These are phyloP conservation scores for Antheraea assamensis DNA, from an alignment of 2,888 invertebrate genomes.

Conservation along the genomic window DNA sequence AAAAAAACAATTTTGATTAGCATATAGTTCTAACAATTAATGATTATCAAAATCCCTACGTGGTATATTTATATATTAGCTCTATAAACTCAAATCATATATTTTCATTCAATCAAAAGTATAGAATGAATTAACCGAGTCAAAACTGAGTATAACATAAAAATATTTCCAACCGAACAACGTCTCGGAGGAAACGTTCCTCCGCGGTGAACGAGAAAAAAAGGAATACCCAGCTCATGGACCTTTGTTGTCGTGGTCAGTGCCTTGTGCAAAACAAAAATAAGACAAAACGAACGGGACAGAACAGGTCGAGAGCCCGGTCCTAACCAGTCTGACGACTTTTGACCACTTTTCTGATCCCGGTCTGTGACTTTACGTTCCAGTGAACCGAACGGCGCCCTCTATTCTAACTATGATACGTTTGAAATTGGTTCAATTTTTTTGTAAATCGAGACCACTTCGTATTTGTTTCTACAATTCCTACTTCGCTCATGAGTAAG, in stretches of 20 bases:
- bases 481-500: background rate
- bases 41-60: too few relatives aligned
- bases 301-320: slow-evolving; percentile 64
- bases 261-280: slow-evolving; percentile 78
- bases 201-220: slow-evolving; percentile 51
- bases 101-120: background rate
- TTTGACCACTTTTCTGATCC: slow-evolving; percentile 63
- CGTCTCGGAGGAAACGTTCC: slow-evolving; percentile 56
- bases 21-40: too few relatives aligned
- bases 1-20: too few relatives aligned
- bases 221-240: slow-evolving; percentile 58
- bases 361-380: slow-evolving; percentile 32
- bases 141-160: background rate
- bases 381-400: slow-evolving; percentile 5
- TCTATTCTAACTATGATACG: slow-evolving; percentile 11
- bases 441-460: background rate
- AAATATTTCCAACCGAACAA: slow-evolving; percentile 7
- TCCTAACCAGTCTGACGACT: slow-evolving; percentile 68
- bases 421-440: slow-evolving; percentile 20
- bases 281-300: slow-evolving; percentile 72
- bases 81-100: too few relatives aligned
- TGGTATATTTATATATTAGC: too few relatives aligned
- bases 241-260: slow-evolving; percentile 82
- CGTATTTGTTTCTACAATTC: background rate
- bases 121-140: background rate